Conservation (phyloP, 1,140 invertebrate genomes). For the Drosophila orosa region DNA sequence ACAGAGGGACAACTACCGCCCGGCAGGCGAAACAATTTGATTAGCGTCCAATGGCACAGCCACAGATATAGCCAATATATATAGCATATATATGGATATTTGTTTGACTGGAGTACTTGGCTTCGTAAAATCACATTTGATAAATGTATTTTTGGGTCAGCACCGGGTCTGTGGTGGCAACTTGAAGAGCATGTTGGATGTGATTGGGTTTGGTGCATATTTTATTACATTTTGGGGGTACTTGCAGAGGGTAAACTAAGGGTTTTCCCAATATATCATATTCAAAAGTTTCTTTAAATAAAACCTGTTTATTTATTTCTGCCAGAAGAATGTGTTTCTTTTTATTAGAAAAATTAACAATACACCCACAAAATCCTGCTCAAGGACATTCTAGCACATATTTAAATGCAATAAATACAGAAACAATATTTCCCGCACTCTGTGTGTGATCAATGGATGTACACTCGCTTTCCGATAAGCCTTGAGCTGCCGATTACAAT, state of each 20-base stretch:
- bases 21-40: conserved; percentile 60
- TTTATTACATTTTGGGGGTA: background rate
- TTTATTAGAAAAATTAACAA: background rate
- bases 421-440: background rate
- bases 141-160: conserved; percentile 13
- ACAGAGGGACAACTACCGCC: conserved; percentile 11
- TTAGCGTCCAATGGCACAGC: conserved; percentile 46
- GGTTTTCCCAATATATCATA: background rate
- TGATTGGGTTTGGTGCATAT: background rate
- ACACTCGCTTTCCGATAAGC: conserved; percentile 21
- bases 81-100: background rate
- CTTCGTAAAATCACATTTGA: conserved; percentile 17
- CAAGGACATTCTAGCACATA: background rate
- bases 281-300: background rate
- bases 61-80: conserved; percentile 28
- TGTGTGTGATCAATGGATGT: conserved; percentile 14
- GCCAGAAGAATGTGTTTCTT: background rate
- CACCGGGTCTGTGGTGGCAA: conserved; percentile 5
- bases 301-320: background rate
- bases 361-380: background rate
- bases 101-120: conserved; percentile 14
- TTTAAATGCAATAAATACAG: background rate
- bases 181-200: background rate
- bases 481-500: conserved; percentile 36
- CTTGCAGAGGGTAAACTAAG: no score